A percentile compares a stretch with the other conserved stretches of the same genome.
These are phyloP conservation scores for Palaemon carinicauda DNA, from an alignment of 1,140 invertebrate species.

Conservation along the genomic window DNA sequence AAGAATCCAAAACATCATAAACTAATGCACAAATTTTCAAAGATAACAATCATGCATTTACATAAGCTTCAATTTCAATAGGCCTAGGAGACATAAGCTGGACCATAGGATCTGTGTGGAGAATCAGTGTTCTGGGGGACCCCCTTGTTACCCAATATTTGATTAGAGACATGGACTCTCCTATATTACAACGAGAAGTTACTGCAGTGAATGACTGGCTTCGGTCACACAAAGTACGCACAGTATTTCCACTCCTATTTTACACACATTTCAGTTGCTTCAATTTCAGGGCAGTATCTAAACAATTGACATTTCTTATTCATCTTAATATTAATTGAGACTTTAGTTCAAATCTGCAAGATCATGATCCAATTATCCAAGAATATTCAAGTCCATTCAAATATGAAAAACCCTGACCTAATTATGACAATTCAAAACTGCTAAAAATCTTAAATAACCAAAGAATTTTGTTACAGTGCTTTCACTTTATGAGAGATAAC, in stretches of 20 bases:
- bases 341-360: no score
- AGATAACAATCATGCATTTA: background rate
- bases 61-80: background rate
- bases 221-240: constrained; percentile 4
- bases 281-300: background rate
- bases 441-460: no score
- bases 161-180: constrained; percentile 27
- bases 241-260: background rate
- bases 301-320: no score
- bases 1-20: no score
- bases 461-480: background rate
- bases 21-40: no score
- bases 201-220: constrained; percentile 37
- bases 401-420: no score
- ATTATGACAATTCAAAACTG: background rate
- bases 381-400: no score
- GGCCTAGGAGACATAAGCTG: constrained; percentile 25
- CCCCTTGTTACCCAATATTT: background rate
- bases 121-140: constrained; percentile 27
- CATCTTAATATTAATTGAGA: no score
- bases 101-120: constrained; percentile 31
- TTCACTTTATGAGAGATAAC: constrained; percentile 51
- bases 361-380: no score
- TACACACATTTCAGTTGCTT: background rate
- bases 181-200: constrained; percentile 22